A percentile compares a stretch with the other conserved stretches of the same genome.
phyloP scores from a whole-genome alignment of 2,888 invertebrate genomes.

The Drosophila setosimentum region DNA sequence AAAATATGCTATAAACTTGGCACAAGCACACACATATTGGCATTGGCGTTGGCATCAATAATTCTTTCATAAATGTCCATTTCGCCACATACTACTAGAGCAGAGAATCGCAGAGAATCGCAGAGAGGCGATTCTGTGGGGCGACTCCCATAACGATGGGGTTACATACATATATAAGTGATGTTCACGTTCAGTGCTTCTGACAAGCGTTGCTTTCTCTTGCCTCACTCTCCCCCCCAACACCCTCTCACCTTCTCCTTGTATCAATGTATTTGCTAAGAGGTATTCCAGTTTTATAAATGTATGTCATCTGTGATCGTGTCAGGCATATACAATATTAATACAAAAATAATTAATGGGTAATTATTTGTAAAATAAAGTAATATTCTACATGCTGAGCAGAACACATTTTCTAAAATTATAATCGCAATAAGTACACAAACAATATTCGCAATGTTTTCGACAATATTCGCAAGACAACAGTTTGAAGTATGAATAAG shows the following conservation, averaged over 20 bases:
- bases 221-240: not conserved
- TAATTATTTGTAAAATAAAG: not conserved
- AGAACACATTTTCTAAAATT: not conserved
- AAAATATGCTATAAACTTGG: slow-evolving; percentile 75
- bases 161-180: slow-evolving; percentile 62
- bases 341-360: not conserved
- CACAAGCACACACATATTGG: slow-evolving; percentile 35
- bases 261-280: not conserved
- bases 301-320: not conserved
- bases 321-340: not conserved
- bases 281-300: not conserved
- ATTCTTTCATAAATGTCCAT: slow-evolving; percentile 83
- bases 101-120: slow-evolving; percentile 68
- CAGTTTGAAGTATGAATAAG: not conserved
- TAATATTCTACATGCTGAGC: not conserved
- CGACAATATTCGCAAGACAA: not conserved
- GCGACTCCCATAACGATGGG: slow-evolving; percentile 21
- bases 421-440: not conserved
- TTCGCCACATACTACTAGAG: slow-evolving; percentile 73
- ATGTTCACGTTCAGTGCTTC: slow-evolving; percentile 72
- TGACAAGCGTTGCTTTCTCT: slow-evolving; percentile 54
- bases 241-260: not conserved
- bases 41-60: slow-evolving; percentile 76
- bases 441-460: not conserved
- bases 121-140: slow-evolving; percentile 20